phyloP scores from a whole-genome alignment of 1,140 invertebrate species.

The Heliothis subflexa region DNA sequence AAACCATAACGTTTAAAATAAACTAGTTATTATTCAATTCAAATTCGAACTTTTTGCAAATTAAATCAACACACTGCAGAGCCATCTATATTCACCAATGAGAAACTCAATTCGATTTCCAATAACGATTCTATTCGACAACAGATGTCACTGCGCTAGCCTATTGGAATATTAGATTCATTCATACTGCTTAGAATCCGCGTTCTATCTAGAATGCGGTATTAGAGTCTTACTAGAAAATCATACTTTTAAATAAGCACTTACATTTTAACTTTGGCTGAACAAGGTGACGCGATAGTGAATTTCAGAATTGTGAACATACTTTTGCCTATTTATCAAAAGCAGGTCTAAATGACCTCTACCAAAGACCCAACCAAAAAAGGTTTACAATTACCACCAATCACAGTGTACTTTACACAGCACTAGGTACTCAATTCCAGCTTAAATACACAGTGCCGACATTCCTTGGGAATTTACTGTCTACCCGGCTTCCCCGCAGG shows the following conservation, averaged over 20 bases:
- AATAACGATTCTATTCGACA: slow-evolving; percentile 51
- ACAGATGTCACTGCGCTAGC: slow-evolving; percentile 60
- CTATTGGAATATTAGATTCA: slow-evolving; percentile 10
- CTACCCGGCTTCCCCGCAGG: slow-evolving; percentile 58
- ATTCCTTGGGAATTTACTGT: slow-evolving; percentile 54
- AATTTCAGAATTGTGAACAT: no score
- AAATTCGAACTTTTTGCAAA: no score
- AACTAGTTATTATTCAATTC: no score
- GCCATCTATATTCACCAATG: slow-evolving; percentile 45
- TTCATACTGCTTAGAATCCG: not conserved
- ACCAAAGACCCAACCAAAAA: not conserved
- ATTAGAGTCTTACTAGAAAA: no score
- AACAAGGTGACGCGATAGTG: no score
- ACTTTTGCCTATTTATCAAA: no score
- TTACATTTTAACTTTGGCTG: no score
- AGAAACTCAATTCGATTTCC: slow-evolving; percentile 28
- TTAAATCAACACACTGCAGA: not conserved
- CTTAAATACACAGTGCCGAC: slow-evolving; percentile 50
- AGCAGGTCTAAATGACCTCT: no score
- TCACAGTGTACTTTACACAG: slow-evolving; percentile 20
- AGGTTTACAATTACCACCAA: not conserved
- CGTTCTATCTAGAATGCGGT: no score
- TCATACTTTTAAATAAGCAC: no score
- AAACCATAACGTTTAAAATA: no score
- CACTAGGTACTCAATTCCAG: slow-evolving; percentile 41